These are phyloP conservation scores for Schizothorax lantsangensis DNA, from an alignment of 2,797 vertebrate genomes.

Conservation along the genomic window DNA sequence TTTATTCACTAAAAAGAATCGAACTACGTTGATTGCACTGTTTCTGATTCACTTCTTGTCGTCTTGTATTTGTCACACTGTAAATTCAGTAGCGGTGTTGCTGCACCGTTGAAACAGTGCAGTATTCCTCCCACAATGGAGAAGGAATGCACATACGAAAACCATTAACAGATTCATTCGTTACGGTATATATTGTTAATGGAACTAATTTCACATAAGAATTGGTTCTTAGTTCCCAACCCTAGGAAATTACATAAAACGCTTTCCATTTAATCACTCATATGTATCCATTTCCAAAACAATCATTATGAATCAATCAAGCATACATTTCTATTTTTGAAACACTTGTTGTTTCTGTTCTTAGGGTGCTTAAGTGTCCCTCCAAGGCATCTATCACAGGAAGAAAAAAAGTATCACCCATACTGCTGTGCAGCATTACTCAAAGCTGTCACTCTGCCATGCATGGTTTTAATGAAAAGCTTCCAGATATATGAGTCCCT, in stretches of 20 bases:
- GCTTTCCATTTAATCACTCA: not conserved
- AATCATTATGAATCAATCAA: slow-evolving; percentile 1
- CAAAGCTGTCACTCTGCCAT: slow-evolving; percentile 22
- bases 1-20: too few relatives aligned
- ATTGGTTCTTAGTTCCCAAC: not conserved
- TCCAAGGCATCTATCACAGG: slow-evolving; percentile 18
- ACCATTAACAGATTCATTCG: not conserved
- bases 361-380: not conserved
- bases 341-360: slow-evolving; percentile 11
- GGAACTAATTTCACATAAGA: not conserved
- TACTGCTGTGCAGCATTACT: slow-evolving; percentile 22
- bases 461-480: slow-evolving; percentile 47
- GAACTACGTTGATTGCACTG: too few relatives aligned
- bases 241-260: not conserved
- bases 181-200: not conserved
- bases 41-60: too few relatives aligned
- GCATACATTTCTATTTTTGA: slow-evolving; percentile 17
- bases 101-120: not conserved
- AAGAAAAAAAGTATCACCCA: not conserved
- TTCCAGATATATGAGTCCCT: slow-evolving; percentile 32
- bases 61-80: not conserved
- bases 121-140: not conserved
- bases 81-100: not conserved
- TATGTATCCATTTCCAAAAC: slow-evolving; percentile 2
- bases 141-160: slow-evolving; percentile 1